phyloP scores from a whole-genome alignment of 2,113 vertebrate genomes.

The Enhydra lutris region DNA sequence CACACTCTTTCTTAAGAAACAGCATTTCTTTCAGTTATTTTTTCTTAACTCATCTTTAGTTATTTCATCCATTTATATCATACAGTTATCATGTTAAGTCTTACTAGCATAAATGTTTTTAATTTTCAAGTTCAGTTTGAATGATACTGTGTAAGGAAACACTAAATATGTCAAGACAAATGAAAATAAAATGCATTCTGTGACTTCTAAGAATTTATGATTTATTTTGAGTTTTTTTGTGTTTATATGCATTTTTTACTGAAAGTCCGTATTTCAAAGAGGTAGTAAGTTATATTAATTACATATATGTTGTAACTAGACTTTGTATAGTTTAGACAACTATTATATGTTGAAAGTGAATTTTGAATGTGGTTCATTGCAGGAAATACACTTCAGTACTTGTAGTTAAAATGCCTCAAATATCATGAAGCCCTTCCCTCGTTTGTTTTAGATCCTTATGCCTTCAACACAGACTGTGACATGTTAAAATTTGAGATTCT shows the following conservation, averaged over 20 bases:
- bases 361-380: not conserved
- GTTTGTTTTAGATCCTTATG: not conserved
- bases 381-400: not conserved
- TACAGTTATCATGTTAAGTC: conserved; percentile 14
- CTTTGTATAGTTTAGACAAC: not conserved
- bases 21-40: not conserved
- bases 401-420: not conserved
- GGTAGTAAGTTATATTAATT: conserved; percentile 48
- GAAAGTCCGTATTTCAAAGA: not conserved
- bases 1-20: not conserved
- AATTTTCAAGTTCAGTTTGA: conserved; percentile 22
- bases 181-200: not conserved
- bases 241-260: not conserved
- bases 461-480: not conserved
- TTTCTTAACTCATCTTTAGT: not conserved
- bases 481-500: not conserved
- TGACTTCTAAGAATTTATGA: not conserved
- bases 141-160: not conserved
- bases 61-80: not conserved
- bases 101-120: not conserved
- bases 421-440: not conserved
- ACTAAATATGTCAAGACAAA: not conserved
- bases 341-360: conserved; percentile 14
- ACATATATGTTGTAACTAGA: not conserved
- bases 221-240: conserved; percentile 26